Evolutionary conservation across 1,140 invertebrate genomes (phyloP), one percentile per base, ranked within the genome.

Genomic region (Bathynomus jamesi): DNA sequence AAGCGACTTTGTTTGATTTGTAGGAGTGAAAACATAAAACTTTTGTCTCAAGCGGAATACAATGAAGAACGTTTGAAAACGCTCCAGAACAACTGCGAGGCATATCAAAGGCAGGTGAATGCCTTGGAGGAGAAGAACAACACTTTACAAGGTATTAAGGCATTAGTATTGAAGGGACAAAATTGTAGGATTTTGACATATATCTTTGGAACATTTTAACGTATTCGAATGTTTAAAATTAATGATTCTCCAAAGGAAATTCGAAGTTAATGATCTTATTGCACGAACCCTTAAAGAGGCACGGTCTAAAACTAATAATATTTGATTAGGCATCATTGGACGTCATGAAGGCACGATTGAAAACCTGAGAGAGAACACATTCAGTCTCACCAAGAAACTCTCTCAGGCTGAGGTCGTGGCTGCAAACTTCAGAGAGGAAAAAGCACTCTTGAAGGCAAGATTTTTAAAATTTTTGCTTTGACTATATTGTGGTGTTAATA

Each of bases 51-150:
- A 78, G 83, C 86, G 11, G 91, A 94, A 78, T 90, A 88, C 79
- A 86, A 87, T 62, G 89, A 90, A 78, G 93, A 96, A 80, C 87
- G 91, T 75, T 88, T 92, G 71, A 92, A 93, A 81, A 85, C 92
- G 69, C 81, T 93, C 27, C 89, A 93, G 80, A 86, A 87, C n/a
- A 94, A 93, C 81, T 85, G 89, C 27, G 85, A 88, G 17, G 87
- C 89, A 10, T 93, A 91, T 78, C 94, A 92, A 80, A 89, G 90
- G 73, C 93, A 96, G 84, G 91, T 95, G 71, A 83, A 86, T 29
- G 85, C 88, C 8, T 82, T 96, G 7, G 91, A 94, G 83, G 91
- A 95, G 74, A 91, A 92, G 79, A 91, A 90, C 79, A 89, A 89
- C 78, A 90, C 89, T 67, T 92, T 77, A 29, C 72, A 74, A 63